These are phyloP conservation scores for Pipistrellus pipistrellus DNA, from an alignment of 2,797 vertebrate species.

Conservation along the genomic window DNA sequence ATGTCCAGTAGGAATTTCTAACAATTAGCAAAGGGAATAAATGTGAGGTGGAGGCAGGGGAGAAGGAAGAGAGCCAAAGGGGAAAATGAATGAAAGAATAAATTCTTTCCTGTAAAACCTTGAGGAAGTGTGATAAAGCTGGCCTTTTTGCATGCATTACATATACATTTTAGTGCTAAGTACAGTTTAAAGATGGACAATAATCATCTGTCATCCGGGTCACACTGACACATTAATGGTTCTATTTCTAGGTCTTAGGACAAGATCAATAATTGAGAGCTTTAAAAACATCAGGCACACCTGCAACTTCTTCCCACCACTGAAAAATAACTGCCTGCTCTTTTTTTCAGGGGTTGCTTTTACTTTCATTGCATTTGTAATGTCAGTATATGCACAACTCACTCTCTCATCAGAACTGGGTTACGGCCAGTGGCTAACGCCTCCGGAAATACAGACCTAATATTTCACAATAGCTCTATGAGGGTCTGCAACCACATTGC, in stretches of 20 bases:
- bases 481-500: constrained; percentile 49
- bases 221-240: constrained; percentile 75
- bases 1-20: constrained; percentile 25
- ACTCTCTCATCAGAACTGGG: constrained; percentile 67
- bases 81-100: constrained; percentile 48
- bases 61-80: neutral
- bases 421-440: constrained; percentile 62
- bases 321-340: constrained; percentile 68
- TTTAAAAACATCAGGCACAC: constrained; percentile 75
- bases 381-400: constrained; percentile 59
- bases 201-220: constrained; percentile 67
- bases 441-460: constrained; percentile 72
- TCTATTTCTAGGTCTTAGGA: constrained; percentile 70
- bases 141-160: constrained; percentile 70
- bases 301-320: constrained; percentile 49
- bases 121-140: constrained; percentile 62
- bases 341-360: constrained; percentile 57
- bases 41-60: neutral
- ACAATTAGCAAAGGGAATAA: constrained; percentile 61
- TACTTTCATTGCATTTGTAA: constrained; percentile 56
- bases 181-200: constrained; percentile 77
- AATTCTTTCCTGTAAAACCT: constrained; percentile 56
- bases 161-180: constrained; percentile 78
- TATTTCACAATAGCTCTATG: constrained; percentile 73
- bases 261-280: constrained; percentile 79